Base-by-base conservation (phyloP, 2,888 invertebrate species). In the Laothoe populi region DNA sequence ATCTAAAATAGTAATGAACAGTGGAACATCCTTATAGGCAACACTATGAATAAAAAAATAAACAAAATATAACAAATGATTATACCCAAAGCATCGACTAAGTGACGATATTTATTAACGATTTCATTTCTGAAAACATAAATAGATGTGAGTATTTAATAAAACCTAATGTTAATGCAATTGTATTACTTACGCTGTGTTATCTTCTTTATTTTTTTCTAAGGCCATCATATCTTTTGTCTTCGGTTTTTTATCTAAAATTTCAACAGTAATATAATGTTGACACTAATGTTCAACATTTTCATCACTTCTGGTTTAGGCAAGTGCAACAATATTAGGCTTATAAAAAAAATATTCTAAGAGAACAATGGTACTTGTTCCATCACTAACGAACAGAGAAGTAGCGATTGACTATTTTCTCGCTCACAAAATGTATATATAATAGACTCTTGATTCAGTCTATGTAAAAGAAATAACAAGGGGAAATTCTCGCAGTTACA, bases 91-190 rank as follows among this genome's bases (percentile, higher is more conserved):
- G 76, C 62, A 42, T 72, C 65, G 44, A 83, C 70, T 49, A 88
- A 74, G 70, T 83, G 71, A 23, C 71, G 71, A 71, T 89, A 90
- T 65, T 85, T 87, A 38, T 82, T 70, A 48, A 88, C 74, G 61
- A 89, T 83, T 70, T 77, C 70, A 10, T 73, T 75, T 57, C 90
- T 90, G 80, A 66, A 85, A 87, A 69, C 48, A 67, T 67, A 63
- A 60, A 65, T 38, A 63, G 21, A 46, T 59, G 45, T 40, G 44
- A 66, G 57, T 49, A 44, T n/a, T 42, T 13, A 45, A 19, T 16
- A 13, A 5, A 26, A 11, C 1, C 16, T 21, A n/a, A n/a, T n/a
- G n/a, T 5, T 49, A 11, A 38, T 61, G 19, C 10, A 4, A 46
- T 13, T 13, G 21, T 16, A 31, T 19, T 10, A 72, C 84, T 80